Evolutionary conservation across 2,797 vertebrate genomes (phyloP).

Genomic region (Ispidina picta): DNA sequence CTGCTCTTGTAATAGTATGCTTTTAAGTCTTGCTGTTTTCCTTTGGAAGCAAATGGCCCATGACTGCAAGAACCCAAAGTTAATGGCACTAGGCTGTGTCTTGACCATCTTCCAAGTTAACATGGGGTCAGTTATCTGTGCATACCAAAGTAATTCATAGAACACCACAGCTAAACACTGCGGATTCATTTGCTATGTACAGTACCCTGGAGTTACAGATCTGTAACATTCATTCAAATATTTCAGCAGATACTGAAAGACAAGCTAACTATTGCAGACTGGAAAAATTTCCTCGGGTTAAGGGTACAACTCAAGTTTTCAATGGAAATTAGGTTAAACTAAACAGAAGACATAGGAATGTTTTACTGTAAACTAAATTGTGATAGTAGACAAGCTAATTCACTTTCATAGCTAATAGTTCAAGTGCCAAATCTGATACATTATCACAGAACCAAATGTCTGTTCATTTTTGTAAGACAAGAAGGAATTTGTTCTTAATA

Average conservation of each 20-base stretch:
- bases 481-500: background rate
- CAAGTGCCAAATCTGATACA: background rate
- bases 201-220: background rate
- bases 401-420: background rate
- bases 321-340: background rate
- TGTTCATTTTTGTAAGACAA: background rate
- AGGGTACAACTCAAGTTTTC: background rate
- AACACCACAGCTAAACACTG: background rate
- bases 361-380: background rate
- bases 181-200: background rate
- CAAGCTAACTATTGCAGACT: background rate
- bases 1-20: conserved; percentile 11
- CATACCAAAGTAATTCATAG: background rate
- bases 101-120: background rate
- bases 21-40: conserved; percentile 52
- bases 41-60: conserved; percentile 36
- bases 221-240: background rate
- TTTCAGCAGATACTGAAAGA: background rate
- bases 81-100: conserved; percentile 24
- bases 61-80: conserved; percentile 5
- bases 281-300: background rate
- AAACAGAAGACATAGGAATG: background rate
- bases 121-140: background rate
- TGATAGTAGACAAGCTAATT: background rate
- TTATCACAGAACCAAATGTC: background rate